Evolutionary conservation across 1,140 invertebrate species (phyloP), one percentile per base, ranked within the genome.

Genomic region (Lethrus apterus): DNA sequence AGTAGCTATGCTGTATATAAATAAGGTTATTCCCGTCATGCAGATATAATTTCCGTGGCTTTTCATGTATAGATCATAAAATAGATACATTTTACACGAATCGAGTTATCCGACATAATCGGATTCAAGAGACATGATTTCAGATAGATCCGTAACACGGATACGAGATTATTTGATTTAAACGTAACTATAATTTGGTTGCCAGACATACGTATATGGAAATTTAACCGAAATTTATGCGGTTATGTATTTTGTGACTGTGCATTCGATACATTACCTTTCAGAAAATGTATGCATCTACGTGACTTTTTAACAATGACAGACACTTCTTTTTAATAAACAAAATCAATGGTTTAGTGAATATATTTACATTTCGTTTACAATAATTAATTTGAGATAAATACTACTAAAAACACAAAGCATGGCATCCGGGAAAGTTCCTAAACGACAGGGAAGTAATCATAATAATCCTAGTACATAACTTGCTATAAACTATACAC

Each of bases 51-150:
- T 46, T 46, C 44, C 32, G 44, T 46, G 44, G 44, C 44, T 46
- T 46, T 46, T 46, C 44, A 46, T 38, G 44, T 46, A 21, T 46
- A 46, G 34, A 46, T 46, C 44, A 24, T 38, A 46, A 46, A 46
- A 46, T 46, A 46, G 44, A 46, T 46, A 38, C 44, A 38, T 46
- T 46, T 46, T 46, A 34, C 35, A 20, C 20, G 35, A 46, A 38
- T 36, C 44, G 24, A 46, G 44, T 46, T 46, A 46, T 46, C 33
- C 19, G 19, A 24, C 44, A 24, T 46, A 46, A 46, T 46, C 44
- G 44, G 44, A 46, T 46, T 46, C 33, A 17, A 33, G 23, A 33
- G 44, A 29, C 40, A 3, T 33, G 44, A 43, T 31, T 43, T 43
- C 40, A 29, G 15, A 46, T 46, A 14, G 32, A 46, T 24, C 15